Conservation (phyloP, 2,113 vertebrate species). For the Struthio camelus region DNA sequence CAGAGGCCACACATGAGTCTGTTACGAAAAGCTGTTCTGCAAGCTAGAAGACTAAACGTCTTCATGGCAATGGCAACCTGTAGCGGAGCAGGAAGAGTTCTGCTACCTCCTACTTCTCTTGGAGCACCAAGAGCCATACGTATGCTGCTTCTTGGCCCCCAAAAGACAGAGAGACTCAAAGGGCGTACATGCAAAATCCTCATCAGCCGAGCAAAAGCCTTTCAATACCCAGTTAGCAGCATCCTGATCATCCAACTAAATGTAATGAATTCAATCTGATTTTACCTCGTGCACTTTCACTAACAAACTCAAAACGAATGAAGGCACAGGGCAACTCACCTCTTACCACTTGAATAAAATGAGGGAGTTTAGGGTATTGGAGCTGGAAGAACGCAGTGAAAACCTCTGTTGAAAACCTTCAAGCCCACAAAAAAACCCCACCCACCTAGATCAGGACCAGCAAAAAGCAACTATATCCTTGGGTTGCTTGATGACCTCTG, state of each 20-base stretch:
- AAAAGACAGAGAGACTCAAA: background rate
- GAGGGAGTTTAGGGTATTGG: background rate
- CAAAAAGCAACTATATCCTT: background rate
- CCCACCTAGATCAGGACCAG: background rate
- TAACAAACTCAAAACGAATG: background rate
- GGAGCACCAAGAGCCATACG: background rate
- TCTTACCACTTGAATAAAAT: background rate
- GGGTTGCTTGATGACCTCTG: background rate
- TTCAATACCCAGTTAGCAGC: constrained; percentile 10
- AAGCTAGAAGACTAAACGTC: background rate
- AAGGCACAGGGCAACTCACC: background rate
- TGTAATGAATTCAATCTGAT: background rate
- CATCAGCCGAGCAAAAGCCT: constrained; percentile 53
- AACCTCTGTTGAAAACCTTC: no score
- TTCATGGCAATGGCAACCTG: background rate
- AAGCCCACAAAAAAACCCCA: fast-evolving
- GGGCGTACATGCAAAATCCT: constrained; percentile 18
- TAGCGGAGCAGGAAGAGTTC: background rate
- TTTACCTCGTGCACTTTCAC: background rate
- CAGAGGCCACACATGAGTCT: background rate
- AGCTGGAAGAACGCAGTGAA: background rate
- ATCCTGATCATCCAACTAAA: constrained; percentile 49
- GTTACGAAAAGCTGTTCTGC: background rate
- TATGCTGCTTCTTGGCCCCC: background rate
- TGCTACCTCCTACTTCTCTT: background rate